A percentile compares a stretch with the other conserved stretches of the same genome.
Evolutionary conservation across 1,140 invertebrate species (phyloP).

Genomic region (Rhyzopertha dominica): DNA sequence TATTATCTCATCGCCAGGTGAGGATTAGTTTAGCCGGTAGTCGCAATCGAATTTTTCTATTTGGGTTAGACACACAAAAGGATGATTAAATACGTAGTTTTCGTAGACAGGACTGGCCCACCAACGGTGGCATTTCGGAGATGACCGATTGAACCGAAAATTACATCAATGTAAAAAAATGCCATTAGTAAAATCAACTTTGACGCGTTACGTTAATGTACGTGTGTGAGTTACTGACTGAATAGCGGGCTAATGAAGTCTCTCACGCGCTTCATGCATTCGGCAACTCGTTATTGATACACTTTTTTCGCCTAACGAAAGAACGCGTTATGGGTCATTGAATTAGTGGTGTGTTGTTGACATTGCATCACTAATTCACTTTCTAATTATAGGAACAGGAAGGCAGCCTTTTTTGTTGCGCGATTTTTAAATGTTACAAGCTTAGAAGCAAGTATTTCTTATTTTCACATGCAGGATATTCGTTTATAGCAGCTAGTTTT

Average conservation of each 20-base stretch:
- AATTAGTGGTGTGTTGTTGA: too few species aligned
- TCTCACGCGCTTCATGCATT: too few species aligned
- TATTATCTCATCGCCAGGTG: not conserved
- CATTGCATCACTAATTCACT: too few species aligned
- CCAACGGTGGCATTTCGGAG: slow-evolving; percentile 11
- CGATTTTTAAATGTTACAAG: too few species aligned
- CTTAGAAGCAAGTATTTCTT: too few species aligned
- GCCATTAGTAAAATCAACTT: slow-evolving; percentile 17
- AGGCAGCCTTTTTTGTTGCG: too few species aligned
- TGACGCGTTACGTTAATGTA: slow-evolving; percentile 18
- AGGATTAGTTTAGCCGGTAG: not conserved
- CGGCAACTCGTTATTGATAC: too few species aligned
- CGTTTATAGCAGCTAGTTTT: too few species aligned
- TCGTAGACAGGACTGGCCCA: slow-evolving; percentile 9
- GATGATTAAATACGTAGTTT: slow-evolving; percentile 15
- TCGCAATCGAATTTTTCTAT: not conserved
- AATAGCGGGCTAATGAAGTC: slow-evolving; percentile 19
- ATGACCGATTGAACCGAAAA: slow-evolving; percentile 14
- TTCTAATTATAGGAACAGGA: too few species aligned
- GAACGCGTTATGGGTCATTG: too few species aligned
- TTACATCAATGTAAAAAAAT: slow-evolving; percentile 8
- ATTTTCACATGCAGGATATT: too few species aligned
- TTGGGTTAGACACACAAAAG: slow-evolving; percentile 2
- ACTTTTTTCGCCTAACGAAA: too few species aligned
- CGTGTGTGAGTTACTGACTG: slow-evolving; percentile 11